phyloP scores from a whole-genome alignment of 1,140 invertebrate genomes.

The Drosophila bocqueti region DNA sequence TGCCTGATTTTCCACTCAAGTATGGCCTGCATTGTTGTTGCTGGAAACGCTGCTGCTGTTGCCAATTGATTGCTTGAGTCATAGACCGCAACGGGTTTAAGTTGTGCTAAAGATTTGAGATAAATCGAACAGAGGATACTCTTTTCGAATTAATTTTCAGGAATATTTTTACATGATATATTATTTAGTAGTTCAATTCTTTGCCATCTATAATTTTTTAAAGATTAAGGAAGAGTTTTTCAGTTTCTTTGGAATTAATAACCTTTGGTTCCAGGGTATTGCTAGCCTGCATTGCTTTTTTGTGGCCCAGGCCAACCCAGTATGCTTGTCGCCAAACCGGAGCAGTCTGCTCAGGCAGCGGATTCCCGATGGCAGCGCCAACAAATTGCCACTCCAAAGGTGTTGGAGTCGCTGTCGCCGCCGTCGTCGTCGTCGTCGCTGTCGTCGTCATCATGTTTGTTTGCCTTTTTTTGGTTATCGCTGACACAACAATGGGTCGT shows the following conservation, averaged over 20 bases:
- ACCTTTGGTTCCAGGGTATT: slow-evolving; percentile 2
- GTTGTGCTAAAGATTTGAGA: neutral
- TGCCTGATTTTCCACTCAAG: slow-evolving; percentile 70
- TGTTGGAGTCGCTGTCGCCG: slow-evolving; percentile 73
- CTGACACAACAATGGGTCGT: slow-evolving; percentile 78
- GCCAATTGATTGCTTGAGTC: slow-evolving; percentile 81
- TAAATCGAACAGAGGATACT: slow-evolving; percentile 3
- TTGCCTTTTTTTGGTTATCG: slow-evolving; percentile 68
- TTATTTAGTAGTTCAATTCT: neutral
- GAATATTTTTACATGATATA: too few species aligned
- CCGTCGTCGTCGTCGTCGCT: neutral
- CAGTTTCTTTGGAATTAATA: neutral
- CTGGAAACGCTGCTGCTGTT: slow-evolving; percentile 27
- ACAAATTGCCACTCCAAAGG: slow-evolving; percentile 83
- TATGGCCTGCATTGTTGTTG: slow-evolving; percentile 56
- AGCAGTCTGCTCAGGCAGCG: slow-evolving; percentile 42
- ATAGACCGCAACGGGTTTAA: slow-evolving; percentile 74
- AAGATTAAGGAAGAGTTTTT: rapidly evolving
- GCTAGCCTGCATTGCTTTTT: slow-evolving; percentile 4
- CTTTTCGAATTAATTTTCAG: neutral
- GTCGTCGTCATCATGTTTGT: slow-evolving; percentile 51
- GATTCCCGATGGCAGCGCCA: slow-evolving; percentile 56
- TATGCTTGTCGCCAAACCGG: slow-evolving; percentile 72
- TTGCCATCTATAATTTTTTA: neutral
- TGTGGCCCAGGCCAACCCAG: slow-evolving; percentile 39